These are phyloP conservation scores for Apis cerana DNA, from an alignment of 1,140 invertebrate species.

Conservation along the genomic window DNA sequence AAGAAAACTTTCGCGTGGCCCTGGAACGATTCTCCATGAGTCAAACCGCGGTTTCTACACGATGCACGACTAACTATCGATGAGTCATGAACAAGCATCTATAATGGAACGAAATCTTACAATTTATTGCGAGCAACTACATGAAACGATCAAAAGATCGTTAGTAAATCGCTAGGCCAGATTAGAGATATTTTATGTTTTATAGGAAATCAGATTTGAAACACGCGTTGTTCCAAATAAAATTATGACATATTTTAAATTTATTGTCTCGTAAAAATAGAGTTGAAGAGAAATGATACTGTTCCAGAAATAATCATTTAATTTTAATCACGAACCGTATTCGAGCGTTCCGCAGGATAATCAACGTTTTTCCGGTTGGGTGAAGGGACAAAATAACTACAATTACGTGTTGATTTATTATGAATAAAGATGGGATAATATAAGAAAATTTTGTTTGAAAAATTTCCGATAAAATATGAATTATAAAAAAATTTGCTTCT, in stretches of 20 bases:
- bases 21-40: constrained; percentile 46
- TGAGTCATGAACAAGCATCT: constrained; percentile 55
- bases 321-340: background rate
- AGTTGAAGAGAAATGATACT: too few species aligned
- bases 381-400: background rate
- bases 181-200: background rate
- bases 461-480: too few species aligned
- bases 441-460: background rate
- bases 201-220: background rate
- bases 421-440: too few species aligned
- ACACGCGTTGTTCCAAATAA: too few species aligned
- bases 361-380: background rate
- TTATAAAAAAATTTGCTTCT: too few species aligned
- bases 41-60: constrained; percentile 49
- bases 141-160: background rate
- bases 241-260: too few species aligned
- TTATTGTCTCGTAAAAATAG: too few species aligned
- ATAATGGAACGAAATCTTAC: constrained; percentile 56
- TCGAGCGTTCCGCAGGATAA: background rate
- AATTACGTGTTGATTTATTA: background rate
- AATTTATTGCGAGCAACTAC: constrained; percentile 28
- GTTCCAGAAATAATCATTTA: background rate
- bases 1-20: constrained; percentile 39
- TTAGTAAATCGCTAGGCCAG: background rate
- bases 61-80: constrained; percentile 35